Percentiles rank a stretch among this genome's conserved stretches.
phyloP scores from a whole-genome alignment of 2,888 invertebrate species.

The Drosophila acutilabella region DNA sequence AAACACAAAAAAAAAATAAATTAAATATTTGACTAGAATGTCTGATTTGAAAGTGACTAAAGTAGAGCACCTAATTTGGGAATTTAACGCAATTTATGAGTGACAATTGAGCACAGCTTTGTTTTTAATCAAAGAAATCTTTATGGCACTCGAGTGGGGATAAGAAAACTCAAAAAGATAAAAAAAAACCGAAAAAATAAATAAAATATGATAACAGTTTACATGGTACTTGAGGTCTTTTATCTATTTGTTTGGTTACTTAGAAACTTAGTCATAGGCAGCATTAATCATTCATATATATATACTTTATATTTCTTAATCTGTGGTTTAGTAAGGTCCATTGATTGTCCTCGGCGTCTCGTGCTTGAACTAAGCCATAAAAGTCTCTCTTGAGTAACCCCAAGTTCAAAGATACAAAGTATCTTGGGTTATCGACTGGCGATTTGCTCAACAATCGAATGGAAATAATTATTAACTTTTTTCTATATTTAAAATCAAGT shows the following conservation, averaged over 20 bases:
- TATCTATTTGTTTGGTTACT: neutral
- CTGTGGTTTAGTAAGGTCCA: slow-evolving; percentile 33
- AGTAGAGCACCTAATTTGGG: slow-evolving; percentile 37
- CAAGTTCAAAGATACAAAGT: slow-evolving; percentile 60
- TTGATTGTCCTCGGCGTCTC: neutral
- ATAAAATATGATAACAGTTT: slow-evolving; percentile 2
- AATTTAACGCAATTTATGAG: slow-evolving; percentile 56
- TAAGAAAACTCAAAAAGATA: slow-evolving; percentile 19
- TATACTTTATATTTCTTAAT: too few species aligned
- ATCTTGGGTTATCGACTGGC: slow-evolving; percentile 17
- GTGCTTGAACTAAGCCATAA: slow-evolving; percentile 11
- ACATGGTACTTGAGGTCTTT: neutral
- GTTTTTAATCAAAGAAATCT: slow-evolving; percentile 67
- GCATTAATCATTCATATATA: too few species aligned
- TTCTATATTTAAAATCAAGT: slow-evolving; percentile 1
- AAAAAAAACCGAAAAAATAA: slow-evolving; percentile 1
- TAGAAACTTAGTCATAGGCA: neutral
- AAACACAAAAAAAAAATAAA: slow-evolving; percentile 8
- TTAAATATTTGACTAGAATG: slow-evolving; percentile 24
- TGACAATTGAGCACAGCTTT: slow-evolving; percentile 70
- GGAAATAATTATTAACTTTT: neutral
- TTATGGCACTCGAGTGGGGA: slow-evolving; percentile 52
- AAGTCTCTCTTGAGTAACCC: slow-evolving; percentile 6
- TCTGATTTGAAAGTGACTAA: slow-evolving; percentile 2
- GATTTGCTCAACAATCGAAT: slow-evolving; percentile 17